Evolutionary conservation across 2,888 invertebrate genomes (phyloP), one percentile per base, ranked within the genome.

Genomic region (Malthinus flaveolus): DNA sequence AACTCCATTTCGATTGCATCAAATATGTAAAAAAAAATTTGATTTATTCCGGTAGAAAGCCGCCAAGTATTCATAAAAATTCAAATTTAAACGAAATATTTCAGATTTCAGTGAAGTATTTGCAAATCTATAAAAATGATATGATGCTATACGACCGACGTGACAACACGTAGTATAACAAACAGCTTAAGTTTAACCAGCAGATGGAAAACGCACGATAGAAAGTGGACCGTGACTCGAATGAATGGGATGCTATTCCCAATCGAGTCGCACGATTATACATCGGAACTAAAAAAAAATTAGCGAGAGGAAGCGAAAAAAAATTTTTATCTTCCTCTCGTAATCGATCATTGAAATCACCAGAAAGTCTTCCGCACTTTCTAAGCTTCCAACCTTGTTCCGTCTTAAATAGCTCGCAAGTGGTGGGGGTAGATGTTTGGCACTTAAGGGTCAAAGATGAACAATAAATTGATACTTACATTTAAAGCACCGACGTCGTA

Each of bases 211-310:
- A 60, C 61, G 59, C 49, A 59, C 63, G 63, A 63, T 67, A 66
- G 66, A 67, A 67, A 67, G 66, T 64, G 65, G 62, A 61, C 64
- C 66, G 67, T 66, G 67, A 66, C 66, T 57, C 42, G 67, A 67
- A 67, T 66, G 39, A 51, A 23, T 48, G 48, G 36, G 53, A 49
- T 49, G 52, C 47, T 48, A 36, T 53, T 56, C 49, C 47, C 37
- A 50, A 52, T 56, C 54, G 49, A 58, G 44, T 48, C 47, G 46
- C 47, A 36, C 51, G 51, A 37, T 23, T 23, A 23, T 23, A 23
- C 46, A 36, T 54, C 49, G 54, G 54, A 59, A 54, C 49, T 49
- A 11, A 33, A 47, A 33, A 10, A 34, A 10, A 44, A 44, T n/a
- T 44, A 23, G 44, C 11, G 11, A 8, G 12, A 32, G 32, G 13